Percentiles rank a stretch among this genome's conserved stretches.
Conservation (phyloP, 1,140 invertebrate genomes). For the Dendroctonus valens region DNA sequence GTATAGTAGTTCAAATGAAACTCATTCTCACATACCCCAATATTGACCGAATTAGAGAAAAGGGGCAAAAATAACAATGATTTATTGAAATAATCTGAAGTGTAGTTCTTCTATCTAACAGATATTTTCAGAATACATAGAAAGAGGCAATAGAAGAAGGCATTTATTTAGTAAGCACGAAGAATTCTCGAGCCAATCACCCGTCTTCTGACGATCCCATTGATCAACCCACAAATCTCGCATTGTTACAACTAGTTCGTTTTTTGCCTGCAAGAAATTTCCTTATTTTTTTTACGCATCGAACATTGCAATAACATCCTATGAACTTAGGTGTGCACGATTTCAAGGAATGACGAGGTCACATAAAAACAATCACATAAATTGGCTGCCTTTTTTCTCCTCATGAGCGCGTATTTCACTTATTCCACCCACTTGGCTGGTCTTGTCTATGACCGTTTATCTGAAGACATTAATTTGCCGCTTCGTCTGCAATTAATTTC, state of each 20-base stretch:
- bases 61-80: no score
- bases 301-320: conserved; percentile 25
- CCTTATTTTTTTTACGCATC: conserved; percentile 18
- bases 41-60: no score
- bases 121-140: no score
- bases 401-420: conserved; percentile 2
- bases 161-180: no score
- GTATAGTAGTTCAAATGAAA: no score
- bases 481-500: background rate
- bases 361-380: conserved; percentile 17
- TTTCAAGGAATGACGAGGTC: conserved; percentile 17
- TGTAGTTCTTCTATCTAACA: no score
- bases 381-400: conserved; percentile 12
- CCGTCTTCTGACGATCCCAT: background rate
- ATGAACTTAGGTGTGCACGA: conserved; percentile 17
- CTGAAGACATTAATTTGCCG: background rate
- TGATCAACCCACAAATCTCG: conserved; percentile 1
- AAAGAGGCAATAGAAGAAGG: no score
- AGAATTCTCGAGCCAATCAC: no score
- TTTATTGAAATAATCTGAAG: no score
- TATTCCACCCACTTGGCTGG: conserved; percentile 9
- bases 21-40: no score
- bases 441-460: background rate
- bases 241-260: conserved; percentile 5
- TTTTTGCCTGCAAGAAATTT: conserved; percentile 11